Evolutionary conservation across 1,140 invertebrate species (phyloP).

Genomic region (Apocrypta bakeri): DNA sequence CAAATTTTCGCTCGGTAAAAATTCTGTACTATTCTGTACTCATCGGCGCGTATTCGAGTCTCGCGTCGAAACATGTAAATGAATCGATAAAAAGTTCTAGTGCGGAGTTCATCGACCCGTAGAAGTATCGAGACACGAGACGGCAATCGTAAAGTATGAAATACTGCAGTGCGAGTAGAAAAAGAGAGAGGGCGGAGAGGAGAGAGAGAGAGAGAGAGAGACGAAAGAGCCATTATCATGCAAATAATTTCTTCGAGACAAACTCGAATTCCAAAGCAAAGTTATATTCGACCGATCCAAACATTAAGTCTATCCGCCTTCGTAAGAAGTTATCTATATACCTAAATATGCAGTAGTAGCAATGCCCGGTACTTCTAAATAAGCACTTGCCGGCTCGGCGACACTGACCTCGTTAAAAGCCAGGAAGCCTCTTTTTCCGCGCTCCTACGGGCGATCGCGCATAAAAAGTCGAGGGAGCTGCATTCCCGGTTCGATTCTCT

Average conservation of each 20-base stretch:
- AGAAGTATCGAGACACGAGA: background rate
- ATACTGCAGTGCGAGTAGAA: background rate
- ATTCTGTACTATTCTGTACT: too few relatives aligned
- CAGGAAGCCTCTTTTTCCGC: background rate
- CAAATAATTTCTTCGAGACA: background rate
- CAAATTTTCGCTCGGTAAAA: too few relatives aligned
- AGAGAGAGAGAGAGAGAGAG: too few relatives aligned
- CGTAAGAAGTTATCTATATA: background rate
- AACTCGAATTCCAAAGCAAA: background rate
- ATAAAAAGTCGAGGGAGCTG: constrained; percentile 1
- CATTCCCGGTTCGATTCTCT: background rate
- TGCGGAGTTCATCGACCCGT: background rate
- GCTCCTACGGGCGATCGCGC: background rate
- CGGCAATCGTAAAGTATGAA: background rate
- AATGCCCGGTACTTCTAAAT: constrained; percentile 21
- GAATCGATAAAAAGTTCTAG: background rate
- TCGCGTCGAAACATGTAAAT: background rate
- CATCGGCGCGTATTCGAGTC: background rate
- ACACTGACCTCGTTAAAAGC: constrained; percentile 4
- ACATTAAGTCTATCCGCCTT: background rate
- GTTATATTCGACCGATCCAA: background rate
- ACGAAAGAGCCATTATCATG: background rate
- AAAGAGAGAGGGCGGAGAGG: too few relatives aligned
- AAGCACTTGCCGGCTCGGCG: background rate
- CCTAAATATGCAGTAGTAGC: background rate